Base-by-base conservation (phyloP, 1,140 invertebrate genomes). In the Neoseiulus cucumeris region DNA sequence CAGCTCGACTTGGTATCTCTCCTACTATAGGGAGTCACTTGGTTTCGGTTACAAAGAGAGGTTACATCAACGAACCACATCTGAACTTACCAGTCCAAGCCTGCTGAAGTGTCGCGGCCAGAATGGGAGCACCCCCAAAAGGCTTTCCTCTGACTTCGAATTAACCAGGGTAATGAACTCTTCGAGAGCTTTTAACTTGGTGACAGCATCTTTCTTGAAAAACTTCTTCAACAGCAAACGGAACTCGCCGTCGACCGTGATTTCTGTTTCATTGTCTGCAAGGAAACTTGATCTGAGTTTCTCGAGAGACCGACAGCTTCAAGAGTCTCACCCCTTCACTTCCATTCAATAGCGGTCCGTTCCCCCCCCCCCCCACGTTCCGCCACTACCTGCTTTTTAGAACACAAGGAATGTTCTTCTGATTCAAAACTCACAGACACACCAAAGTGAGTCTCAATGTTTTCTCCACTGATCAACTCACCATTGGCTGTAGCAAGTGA, bases 81-180 rank as follows among this genome's bases (percentile, higher is more conserved):
- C 33, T n/a, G 33, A 25, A 59, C 51, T 25, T 59, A 59, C 51
- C 51, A 59, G 12, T 29, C 25, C 51, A 2, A 59, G 33, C 22
- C 51, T 59, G 51, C 33, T 59, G 51, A 59, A 59, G 22, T 59
- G 25, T 25, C 51, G 14, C 25, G 51, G 14, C 51, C 51, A 59
- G 33, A 59, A 59, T 59, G 51, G 51, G 14, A 59, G 51, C 51
- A 59, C 33, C 5, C 51, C 22, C 51, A 59, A 29, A 25, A 25
- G 25, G 2, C 51, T 59, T 25, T 59, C 51, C 33, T 59, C 14
- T 14, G 51, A 29, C 22, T 59, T 59, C 14, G 14, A 18, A 6
- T 25, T 20, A 14, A 59, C 17, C 14, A 59, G 51, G 33, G 0
- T 20, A 12, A 59, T 25, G 51, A 59, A 29, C 33, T 59, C 25